Conservation (phyloP, 1,140 invertebrate species). For the Coenobita brevimanus region DNA sequence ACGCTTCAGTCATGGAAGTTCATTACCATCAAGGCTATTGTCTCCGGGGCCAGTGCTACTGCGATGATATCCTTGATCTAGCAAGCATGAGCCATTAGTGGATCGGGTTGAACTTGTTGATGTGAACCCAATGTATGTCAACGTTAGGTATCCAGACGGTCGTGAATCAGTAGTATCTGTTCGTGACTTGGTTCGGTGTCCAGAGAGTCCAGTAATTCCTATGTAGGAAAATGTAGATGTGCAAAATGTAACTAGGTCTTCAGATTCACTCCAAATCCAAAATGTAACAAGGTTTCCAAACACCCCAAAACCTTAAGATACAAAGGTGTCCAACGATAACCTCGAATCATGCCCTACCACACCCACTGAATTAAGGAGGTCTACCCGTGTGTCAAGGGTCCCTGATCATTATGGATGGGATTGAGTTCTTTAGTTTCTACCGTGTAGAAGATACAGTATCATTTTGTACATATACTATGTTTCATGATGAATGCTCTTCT, state of each 20-base stretch:
- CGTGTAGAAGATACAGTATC: too few relatives aligned
- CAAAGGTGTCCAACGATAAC: background rate
- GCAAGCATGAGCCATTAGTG: background rate
- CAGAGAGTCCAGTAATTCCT: background rate
- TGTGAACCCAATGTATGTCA: background rate
- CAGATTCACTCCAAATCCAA: background rate
- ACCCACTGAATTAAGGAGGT: too few relatives aligned
- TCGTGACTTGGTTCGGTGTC: background rate
- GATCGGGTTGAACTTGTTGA: background rate
- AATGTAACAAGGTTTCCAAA: background rate
- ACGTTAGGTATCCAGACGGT: slow-evolving; percentile 6
- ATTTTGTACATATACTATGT: background rate
- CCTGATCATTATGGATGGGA: background rate
- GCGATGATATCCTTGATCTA: background rate
- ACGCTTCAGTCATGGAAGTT: background rate
- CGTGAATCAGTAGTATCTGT: background rate
- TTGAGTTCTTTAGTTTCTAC: too few relatives aligned
- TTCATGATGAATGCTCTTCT: background rate
- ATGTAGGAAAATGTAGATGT: background rate
- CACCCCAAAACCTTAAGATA: background rate
- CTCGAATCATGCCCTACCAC: background rate
- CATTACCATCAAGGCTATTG: background rate
- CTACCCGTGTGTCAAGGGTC: background rate
- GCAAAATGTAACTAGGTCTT: background rate
- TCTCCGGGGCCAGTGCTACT: background rate